These are phyloP conservation scores for Mantis religiosa DNA, from an alignment of 2,888 invertebrate species.

Conservation along the genomic window DNA sequence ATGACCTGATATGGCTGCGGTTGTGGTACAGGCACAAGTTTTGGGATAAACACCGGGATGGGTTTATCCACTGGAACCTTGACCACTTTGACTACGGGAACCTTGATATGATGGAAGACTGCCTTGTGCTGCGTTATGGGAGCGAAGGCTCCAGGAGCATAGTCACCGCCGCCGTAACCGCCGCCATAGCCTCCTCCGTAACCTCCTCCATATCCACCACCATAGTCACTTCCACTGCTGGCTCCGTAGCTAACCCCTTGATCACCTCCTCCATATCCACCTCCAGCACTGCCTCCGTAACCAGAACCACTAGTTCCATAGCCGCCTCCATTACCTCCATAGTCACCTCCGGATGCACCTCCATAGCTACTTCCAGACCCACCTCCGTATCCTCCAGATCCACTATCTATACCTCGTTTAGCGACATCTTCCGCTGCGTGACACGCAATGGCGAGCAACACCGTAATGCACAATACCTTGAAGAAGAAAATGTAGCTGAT, in stretches of 20 bases:
- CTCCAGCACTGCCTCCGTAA: not conserved
- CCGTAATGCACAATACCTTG: not conserved
- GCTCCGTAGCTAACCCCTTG: not conserved
- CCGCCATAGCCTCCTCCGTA: conserved; percentile 2
- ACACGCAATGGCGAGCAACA: not conserved
- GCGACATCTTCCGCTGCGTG: not conserved
- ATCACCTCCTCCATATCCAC: too few relatives aligned
- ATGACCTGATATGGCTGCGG: conserved; percentile 28
- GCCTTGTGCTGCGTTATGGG: conserved; percentile 20
- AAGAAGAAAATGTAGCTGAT: not conserved
- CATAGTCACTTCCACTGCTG: not conserved
- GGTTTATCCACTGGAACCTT: conserved; percentile 34
- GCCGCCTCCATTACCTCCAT: not conserved
- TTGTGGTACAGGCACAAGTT: conserved; percentile 27
- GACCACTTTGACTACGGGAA: conserved; percentile 25
- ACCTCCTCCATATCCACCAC: conserved; percentile 5
- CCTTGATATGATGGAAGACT: conserved; percentile 20
- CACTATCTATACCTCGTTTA: not conserved
- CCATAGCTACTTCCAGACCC: not conserved
- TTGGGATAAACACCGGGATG: conserved; percentile 28
- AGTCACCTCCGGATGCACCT: not conserved
- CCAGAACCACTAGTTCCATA: not conserved
- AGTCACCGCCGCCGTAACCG: not conserved
- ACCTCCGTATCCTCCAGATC: not conserved
- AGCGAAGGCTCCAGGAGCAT: conserved; percentile 10